Evolutionary conservation across 2,113 vertebrate genomes (phyloP), one percentile per base, ranked within the genome.

Genomic region (Syrrhaptes paradoxus): DNA sequence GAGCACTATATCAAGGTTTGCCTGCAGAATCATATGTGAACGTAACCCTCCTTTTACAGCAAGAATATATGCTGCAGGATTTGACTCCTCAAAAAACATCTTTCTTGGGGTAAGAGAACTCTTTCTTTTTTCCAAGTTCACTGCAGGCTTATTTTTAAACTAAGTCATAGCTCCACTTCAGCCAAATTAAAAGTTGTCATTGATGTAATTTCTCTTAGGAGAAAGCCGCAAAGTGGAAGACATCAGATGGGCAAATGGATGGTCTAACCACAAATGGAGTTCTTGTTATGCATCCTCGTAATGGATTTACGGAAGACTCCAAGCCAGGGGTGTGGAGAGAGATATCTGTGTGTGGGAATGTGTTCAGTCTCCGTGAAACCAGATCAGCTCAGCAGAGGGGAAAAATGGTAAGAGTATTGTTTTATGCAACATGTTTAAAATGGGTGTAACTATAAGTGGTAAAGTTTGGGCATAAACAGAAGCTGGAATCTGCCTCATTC

Each of bases 71-170:
- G 99, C 99, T 43, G 99, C 99, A 14, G 99, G 99, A 92, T 99
- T 99, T 90, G 99, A 99, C 96, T 99, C 99, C 45, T 99, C 99
- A 59, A 99, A 99, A 98, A 99, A 99, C 98, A 99, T 99, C 96
- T 99, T 99, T 96, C 98, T 99, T 36, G 99, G 99, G 98, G 99
- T 99, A 98, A 98, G 97, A 46, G 52, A 24, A 32, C 66, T 63
- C 4, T 68, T 84, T 62, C 21, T 46, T 25, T 86, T 68, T 26
- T 34, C 4, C 0, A 1, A 22, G 13, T 57, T 97, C 36, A 72
- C 16, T 49, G 54, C 62, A 79, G 13, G 2, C 55, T 92, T 93
- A 34, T 63, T 78, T 85, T 94, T 46, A 67, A 83, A 84, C 12
- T 66, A 45, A 26, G 46, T 82, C 66, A 3, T 85, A 51, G 29